Evolutionary conservation across 2,113 vertebrate genomes (phyloP), one percentile per base, ranked within the genome.

Genomic region (Alligator sinensis): DNA sequence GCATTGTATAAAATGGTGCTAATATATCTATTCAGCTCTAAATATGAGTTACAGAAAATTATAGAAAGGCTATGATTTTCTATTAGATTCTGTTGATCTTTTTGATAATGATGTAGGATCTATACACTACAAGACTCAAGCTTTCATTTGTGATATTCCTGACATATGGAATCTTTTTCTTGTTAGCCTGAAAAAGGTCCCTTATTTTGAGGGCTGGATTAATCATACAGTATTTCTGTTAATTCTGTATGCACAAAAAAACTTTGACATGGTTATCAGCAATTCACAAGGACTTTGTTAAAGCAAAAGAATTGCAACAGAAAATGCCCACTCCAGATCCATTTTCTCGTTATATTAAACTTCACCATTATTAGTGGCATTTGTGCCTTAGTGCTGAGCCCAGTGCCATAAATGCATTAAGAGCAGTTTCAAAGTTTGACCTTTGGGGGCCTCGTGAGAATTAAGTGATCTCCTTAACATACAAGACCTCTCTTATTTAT

Each of bases 1-100:
- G 19, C 30, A 72, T 72, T 12, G 21, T 59, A 6, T 19, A 38
- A 63, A 84, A 34, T 3, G 8, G 2, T 24, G 22, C 4, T 0
- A 1, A 61, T 12, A 47, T 70, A 34, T 19, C 22, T 10, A 77
- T 66, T 4, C 12, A 38, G 3, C 15, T 80, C 58, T 8, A 66
- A 66, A 28, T 14, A 6, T 1, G 61, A 64, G 72, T 9, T 28
- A 2, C 22, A 25, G 34, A 14, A 0, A 11, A 1, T 21, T 72
- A 2, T 5, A 8, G 28, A n/a, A 0, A 28, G 57, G 1, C 30
- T 3, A 13, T 4, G 58, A 10, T 1, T 12, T 3, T 12, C 4
- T 9, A 5, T 14, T 27, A 11, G 8, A 2, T 57, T 9, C 8
- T 3, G 38, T 4, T 4, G 21, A 80, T 11, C 13, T 25, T 58